Percentiles rank a stretch among this genome's conserved stretches.
Evolutionary conservation across 1,140 invertebrate species (phyloP).

Genomic region (Aphaenogaster floridana): DNA sequence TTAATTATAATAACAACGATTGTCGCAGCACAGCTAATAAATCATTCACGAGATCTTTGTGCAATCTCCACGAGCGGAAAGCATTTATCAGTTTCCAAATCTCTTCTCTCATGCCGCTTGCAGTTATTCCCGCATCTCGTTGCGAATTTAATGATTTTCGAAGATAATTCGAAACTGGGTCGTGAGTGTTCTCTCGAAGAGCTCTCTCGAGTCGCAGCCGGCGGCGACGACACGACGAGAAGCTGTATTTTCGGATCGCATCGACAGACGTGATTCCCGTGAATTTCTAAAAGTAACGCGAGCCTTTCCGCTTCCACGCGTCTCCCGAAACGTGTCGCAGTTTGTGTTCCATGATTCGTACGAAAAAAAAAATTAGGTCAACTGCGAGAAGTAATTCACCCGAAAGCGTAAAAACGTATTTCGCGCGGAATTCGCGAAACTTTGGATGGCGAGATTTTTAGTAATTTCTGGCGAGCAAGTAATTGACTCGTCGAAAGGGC

Average conservation of each 20-base stretch:
- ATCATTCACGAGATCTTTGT: constrained; percentile 20
- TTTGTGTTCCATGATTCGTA: neutral
- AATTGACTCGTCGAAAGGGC: neutral
- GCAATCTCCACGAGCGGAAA: constrained; percentile 33
- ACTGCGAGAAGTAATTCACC: neutral
- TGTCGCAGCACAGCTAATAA: neutral
- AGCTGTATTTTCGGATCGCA: constrained; percentile 73
- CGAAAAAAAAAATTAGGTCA: constrained; percentile 12
- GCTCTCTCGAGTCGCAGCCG: constrained; percentile 19
- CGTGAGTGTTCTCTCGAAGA: constrained; percentile 55
- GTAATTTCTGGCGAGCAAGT: neutral
- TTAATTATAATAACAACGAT: constrained; percentile 26
- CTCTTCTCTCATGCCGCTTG: neutral
- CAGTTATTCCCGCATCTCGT: constrained; percentile 19
- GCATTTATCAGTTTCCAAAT: constrained; percentile 40
- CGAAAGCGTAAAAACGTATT: neutral
- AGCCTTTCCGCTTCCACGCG: constrained; percentile 60
- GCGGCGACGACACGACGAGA: constrained; percentile 51
- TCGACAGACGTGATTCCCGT: constrained; percentile 73
- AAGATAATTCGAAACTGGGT: constrained; percentile 67
- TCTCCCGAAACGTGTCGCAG: constrained; percentile 35
- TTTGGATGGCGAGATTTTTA: neutral
- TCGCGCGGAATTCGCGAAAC: neutral
- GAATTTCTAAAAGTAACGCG: constrained; percentile 76
- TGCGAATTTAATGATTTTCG: constrained; percentile 41